phyloP scores from a whole-genome alignment of 2,113 vertebrate genomes.

The Triplophysa siluroides region DNA sequence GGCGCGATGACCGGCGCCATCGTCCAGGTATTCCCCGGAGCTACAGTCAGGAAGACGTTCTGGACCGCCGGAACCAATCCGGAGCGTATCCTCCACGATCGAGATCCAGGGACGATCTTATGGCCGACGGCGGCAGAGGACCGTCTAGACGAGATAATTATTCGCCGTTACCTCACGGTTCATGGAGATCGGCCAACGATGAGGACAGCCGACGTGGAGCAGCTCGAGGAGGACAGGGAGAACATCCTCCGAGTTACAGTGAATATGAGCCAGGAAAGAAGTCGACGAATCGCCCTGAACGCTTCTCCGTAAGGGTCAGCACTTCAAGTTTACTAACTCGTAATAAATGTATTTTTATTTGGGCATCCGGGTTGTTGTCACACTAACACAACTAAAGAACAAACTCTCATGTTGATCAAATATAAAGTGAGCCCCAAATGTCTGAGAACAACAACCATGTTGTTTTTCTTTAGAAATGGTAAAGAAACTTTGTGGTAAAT shows the following conservation, averaged over 20 bases:
- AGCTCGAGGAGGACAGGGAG: conserved; percentile 60
- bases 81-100: conserved; percentile 62
- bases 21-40: conserved; percentile 69
- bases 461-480: too few species aligned
- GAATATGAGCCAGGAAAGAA: conserved; percentile 76
- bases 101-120: conserved; percentile 70
- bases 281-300: conserved; percentile 60
- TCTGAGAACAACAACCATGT: not conserved
- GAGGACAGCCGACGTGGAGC: conserved; percentile 61
- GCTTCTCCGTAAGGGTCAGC: conserved; percentile 69
- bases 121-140: conserved; percentile 50
- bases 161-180: conserved; percentile 75
- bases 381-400: not conserved
- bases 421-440: not conserved
- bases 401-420: not conserved
- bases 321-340: not conserved
- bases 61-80: conserved; percentile 63
- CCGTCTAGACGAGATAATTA: conserved; percentile 70
- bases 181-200: conserved; percentile 87
- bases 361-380: not conserved
- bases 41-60: conserved; percentile 75
- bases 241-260: conserved; percentile 87
- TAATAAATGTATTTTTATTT: not conserved
- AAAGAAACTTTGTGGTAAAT: too few species aligned
- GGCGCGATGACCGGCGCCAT: conserved; percentile 53